These are phyloP conservation scores for Anarrhichthys ocellatus DNA, from an alignment of 2,113 vertebrate species.

Conservation along the genomic window DNA sequence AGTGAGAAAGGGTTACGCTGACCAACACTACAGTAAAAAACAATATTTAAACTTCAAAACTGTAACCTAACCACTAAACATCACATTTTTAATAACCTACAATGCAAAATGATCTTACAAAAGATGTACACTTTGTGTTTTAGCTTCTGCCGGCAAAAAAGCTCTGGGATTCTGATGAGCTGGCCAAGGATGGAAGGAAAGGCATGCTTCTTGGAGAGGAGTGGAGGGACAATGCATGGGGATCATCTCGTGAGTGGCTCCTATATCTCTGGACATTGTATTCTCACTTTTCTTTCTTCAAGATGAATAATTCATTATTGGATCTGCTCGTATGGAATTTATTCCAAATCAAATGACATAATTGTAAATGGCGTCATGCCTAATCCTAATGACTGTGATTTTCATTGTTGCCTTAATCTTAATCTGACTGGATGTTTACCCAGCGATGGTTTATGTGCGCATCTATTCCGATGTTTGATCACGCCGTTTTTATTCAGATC, in stretches of 20 bases:
- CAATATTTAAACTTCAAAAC: neutral
- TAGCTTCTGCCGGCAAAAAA: conserved; percentile 98
- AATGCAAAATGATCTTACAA: neutral
- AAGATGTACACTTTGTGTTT: conserved; percentile 26
- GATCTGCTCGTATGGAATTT: neutral
- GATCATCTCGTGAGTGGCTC: conserved; percentile 93
- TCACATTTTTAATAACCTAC: neutral
- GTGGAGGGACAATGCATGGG: conserved; percentile 98
- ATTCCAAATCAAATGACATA: neutral
- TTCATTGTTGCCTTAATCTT: neutral
- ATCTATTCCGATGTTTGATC: conserved; percentile 46
- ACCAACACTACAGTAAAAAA: neutral
- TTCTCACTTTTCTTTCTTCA: conserved; percentile 16
- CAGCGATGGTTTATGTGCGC: neutral
- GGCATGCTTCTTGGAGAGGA: conserved; percentile 97
- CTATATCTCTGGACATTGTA: neutral
- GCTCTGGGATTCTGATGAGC: conserved; percentile 98
- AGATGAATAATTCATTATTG: neutral
- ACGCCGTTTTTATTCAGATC: conserved; percentile 85
- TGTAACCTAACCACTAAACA: neutral
- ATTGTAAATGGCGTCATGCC: neutral
- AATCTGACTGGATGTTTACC: neutral
- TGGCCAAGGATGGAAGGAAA: conserved; percentile 98
- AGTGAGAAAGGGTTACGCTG: neutral
- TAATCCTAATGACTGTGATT: neutral